These are phyloP conservation scores for Thalpophila matura DNA, from an alignment of 2,888 invertebrate genomes.

Conservation along the genomic window DNA sequence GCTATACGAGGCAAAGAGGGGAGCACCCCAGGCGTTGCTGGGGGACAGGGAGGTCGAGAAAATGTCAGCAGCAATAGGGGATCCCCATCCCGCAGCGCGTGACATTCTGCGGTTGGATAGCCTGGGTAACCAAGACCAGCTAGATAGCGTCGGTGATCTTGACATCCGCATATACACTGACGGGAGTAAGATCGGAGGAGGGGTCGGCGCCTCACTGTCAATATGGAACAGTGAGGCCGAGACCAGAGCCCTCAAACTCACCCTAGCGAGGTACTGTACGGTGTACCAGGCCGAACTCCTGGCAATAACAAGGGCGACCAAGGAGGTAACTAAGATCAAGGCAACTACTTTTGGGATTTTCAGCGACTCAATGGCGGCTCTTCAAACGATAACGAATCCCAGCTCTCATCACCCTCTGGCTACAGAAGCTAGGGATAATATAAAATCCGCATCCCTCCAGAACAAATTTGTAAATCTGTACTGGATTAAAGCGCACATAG, in stretches of 20 bases:
- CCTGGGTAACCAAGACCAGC: neutral
- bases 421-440: conserved; percentile 1
- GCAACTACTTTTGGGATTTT: neutral
- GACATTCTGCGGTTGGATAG: neutral
- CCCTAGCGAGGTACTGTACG: neutral
- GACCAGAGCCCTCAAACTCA: neutral
- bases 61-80: neutral
- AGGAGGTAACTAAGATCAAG: neutral
- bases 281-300: conserved; percentile 5
- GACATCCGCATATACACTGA: neutral
- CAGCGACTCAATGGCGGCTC: conserved; percentile 11
- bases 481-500: conserved; percentile 2
- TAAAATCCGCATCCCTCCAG: neutral
- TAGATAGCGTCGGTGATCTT: neutral
- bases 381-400: conserved; percentile 2
- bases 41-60: neutral
- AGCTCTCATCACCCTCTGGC: conserved; percentile 3
- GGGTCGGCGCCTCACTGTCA: neutral
- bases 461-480: neutral
- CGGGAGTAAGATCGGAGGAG: neutral
- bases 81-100: neutral
- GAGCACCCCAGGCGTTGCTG: neutral
- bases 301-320: neutral
- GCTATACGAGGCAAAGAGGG: neutral
- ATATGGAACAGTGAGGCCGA: conserved; percentile 2